These are phyloP conservation scores for Stegana nigrithorax DNA, from an alignment of 2,888 invertebrate genomes.

Conservation along the genomic window DNA sequence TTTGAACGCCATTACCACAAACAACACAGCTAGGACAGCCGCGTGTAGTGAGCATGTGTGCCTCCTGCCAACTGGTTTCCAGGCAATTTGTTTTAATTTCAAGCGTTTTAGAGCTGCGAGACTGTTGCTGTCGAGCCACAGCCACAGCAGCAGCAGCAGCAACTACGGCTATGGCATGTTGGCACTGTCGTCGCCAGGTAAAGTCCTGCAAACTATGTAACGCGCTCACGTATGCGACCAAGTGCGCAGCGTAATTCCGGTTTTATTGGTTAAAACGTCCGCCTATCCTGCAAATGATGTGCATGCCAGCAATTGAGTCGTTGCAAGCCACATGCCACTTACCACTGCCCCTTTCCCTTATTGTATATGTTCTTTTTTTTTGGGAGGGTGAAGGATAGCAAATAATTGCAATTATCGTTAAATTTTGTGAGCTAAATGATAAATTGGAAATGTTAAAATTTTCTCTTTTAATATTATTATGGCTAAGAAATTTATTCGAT, in stretches of 20 bases:
- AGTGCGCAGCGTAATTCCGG: neutral
- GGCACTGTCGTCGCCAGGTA: neutral
- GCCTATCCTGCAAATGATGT: neutral
- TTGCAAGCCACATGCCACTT: neutral
- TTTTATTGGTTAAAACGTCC: neutral
- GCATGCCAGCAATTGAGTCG: neutral
- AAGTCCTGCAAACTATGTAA: too few relatives aligned
- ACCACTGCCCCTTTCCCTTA: neutral
- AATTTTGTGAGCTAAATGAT: slow-evolving; percentile 25
- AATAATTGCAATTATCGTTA: slow-evolving; percentile 46
- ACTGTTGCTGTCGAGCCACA: slow-evolving; percentile 6
- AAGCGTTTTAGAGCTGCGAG: slow-evolving; percentile 50
- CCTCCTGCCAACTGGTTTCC: too few relatives aligned
- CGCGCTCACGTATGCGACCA: too few relatives aligned
- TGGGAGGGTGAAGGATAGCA: slow-evolving; percentile 23
- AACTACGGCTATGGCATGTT: slow-evolving; percentile 15
- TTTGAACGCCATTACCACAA: slow-evolving; percentile 54
- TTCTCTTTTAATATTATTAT: neutral
- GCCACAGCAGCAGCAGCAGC: slow-evolving; percentile 36
- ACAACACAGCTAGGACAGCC: slow-evolving; percentile 23
- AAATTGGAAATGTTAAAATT: neutral
- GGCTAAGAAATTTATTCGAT: slow-evolving; percentile 1
- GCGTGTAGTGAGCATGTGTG: too few relatives aligned
- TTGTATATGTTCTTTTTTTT: neutral
- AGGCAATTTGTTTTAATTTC: slow-evolving; percentile 59